Evolutionary conservation across 1,140 invertebrate species (phyloP).

Genomic region (Patella vulgata): DNA sequence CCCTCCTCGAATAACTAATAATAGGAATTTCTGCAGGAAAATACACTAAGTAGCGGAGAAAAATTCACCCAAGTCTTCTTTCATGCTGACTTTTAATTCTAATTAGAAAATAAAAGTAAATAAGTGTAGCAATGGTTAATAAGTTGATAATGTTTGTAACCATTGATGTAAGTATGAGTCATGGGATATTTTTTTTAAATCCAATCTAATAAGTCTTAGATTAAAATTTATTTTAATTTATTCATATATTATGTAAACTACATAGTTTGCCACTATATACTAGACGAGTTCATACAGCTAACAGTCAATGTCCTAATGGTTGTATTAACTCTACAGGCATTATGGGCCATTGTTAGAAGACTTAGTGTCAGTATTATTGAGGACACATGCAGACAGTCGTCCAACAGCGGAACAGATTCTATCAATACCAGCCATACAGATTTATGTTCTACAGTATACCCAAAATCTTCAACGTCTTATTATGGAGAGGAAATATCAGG

Average conservation of each 20-base stretch:
- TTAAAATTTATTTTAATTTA: neutral
- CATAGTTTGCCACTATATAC: neutral
- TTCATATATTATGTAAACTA: neutral
- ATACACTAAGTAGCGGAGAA: too few species aligned
- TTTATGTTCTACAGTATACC: constrained; percentile 20
- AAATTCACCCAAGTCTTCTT: too few species aligned
- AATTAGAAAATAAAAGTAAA: too few species aligned
- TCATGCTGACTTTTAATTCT: too few species aligned
- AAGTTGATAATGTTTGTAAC: too few species aligned
- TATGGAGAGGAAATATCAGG: too few species aligned
- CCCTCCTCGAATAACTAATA: too few species aligned
- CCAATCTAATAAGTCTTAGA: neutral
- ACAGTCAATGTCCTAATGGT: too few species aligned
- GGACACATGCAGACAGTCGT: constrained; percentile 62
- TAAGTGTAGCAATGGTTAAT: too few species aligned
- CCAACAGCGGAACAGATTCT: constrained; percentile 70
- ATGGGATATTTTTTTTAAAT: neutral
- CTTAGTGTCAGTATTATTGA: constrained; percentile 59
- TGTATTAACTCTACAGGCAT: constrained; percentile 54
- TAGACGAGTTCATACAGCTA: neutral
- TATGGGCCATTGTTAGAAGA: constrained; percentile 74
- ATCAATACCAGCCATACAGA: constrained; percentile 45
- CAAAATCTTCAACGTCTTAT: too few species aligned
- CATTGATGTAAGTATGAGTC: neutral
- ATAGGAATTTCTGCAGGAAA: too few species aligned